A percentile compares a stretch with the other conserved stretches of the same genome.
Conservation (phyloP, 2,888 invertebrate species). For the Drosophila merina region DNA sequence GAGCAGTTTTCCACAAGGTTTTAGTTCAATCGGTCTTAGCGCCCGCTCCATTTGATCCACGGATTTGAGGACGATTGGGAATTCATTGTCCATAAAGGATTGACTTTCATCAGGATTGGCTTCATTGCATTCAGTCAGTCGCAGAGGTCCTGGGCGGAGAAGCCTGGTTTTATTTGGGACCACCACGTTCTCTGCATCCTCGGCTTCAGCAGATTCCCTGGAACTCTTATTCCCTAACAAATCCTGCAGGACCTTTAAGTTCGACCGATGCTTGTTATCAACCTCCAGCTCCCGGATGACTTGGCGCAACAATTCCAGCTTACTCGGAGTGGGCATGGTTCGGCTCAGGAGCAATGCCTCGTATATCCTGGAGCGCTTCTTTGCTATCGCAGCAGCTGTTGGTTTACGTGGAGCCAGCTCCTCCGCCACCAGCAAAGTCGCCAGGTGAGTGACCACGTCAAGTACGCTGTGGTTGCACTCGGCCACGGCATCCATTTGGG, state of each 20-base stretch:
- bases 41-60: conserved; percentile 5
- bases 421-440: conserved; percentile 17
- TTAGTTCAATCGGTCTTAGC: conserved; percentile 1
- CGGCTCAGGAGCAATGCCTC: conserved; percentile 13
- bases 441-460: conserved; percentile 31
- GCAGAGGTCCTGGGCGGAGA: conserved; percentile 1
- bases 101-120: background rate
- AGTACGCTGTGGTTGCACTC: conserved; percentile 31
- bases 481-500: conserved; percentile 20
- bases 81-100: too few species aligned
- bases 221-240: background rate
- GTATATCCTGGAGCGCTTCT: conserved; percentile 22
- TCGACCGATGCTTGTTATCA: background rate
- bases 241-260: background rate
- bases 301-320: background rate
- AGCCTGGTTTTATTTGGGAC: background rate
- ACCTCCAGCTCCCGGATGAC: background rate
- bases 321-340: conserved; percentile 5
- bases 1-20: background rate
- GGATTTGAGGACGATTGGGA: background rate
- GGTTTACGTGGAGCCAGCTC: background rate
- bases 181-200: background rate
- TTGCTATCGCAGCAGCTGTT: conserved; percentile 25
- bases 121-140: conserved; percentile 2
- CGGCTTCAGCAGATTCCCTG: too few species aligned